These are phyloP conservation scores for Botia almorhae DNA, from an alignment of 2,797 vertebrate species.

Conservation along the genomic window DNA sequence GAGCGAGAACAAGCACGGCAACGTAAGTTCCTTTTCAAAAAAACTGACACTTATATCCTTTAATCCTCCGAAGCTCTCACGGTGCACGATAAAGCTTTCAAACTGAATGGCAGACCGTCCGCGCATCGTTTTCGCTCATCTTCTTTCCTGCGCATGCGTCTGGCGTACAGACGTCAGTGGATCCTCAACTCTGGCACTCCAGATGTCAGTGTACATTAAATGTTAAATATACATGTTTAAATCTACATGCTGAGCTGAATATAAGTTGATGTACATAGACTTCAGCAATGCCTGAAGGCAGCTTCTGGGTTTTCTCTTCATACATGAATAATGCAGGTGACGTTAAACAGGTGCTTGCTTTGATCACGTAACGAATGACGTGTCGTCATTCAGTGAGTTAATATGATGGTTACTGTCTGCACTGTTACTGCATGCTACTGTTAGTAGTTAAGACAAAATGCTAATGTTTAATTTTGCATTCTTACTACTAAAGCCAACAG, in stretches of 20 bases:
- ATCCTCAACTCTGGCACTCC: not conserved
- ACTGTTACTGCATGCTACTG: no score
- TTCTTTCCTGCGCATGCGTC: no score
- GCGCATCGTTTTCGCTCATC: no score
- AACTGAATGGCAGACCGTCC: no score
- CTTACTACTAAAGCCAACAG: slow-evolving; percentile 7
- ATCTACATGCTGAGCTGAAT: not conserved
- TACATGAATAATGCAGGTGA: slow-evolving; percentile 9
- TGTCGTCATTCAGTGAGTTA: not conserved
- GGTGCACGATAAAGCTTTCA: no score
- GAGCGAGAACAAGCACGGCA: not conserved
- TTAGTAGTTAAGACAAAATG: not conserved
- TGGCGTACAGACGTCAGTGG: not conserved
- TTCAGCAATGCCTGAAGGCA: slow-evolving; percentile 8
- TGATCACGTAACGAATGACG: not conserved
- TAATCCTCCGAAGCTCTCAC: not conserved
- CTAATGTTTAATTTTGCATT: not conserved
- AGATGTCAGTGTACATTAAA: not conserved
- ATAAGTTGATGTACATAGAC: not conserved
- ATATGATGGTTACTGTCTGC: not conserved
- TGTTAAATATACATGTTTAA: not conserved
- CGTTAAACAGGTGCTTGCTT: slow-evolving; percentile 4
- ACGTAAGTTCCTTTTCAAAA: not conserved
- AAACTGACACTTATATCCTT: not conserved
- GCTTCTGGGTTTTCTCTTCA: not conserved